Conservation (phyloP, 2,113 vertebrate species). For the Prunella himalayana region DNA sequence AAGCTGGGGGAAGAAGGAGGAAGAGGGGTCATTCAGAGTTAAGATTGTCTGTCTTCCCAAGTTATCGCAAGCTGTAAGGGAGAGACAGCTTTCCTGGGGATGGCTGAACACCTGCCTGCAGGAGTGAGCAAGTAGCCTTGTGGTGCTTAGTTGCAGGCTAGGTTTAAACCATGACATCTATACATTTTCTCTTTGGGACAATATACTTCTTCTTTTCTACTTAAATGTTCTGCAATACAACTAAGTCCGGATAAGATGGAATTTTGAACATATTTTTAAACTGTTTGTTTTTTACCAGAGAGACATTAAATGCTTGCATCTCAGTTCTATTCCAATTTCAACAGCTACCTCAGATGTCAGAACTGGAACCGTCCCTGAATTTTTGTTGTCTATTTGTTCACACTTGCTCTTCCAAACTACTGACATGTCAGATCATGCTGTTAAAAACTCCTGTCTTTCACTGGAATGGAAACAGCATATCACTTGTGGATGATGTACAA, state of each 20-base stretch:
- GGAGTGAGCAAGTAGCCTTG: background rate
- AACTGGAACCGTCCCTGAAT: background rate
- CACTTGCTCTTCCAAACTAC: background rate
- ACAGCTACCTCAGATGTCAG: background rate
- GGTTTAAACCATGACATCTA: background rate
- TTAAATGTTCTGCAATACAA: background rate
- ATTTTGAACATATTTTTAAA: background rate
- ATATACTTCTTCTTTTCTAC: background rate
- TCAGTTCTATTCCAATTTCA: background rate
- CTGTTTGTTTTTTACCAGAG: background rate
- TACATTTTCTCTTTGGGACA: background rate
- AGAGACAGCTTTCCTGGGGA: background rate
- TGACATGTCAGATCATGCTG: background rate
- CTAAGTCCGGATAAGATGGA: background rate
- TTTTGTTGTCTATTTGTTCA: background rate
- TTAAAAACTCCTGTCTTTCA: background rate
- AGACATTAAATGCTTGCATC: background rate
- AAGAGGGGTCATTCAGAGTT: background rate
- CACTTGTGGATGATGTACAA: rapidly evolving
- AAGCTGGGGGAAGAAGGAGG: background rate
- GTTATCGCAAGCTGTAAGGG: background rate
- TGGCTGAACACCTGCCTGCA: background rate
- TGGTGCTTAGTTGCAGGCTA: background rate
- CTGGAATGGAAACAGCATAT: background rate
- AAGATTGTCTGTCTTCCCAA: background rate